phyloP scores from a whole-genome alignment of 2,888 invertebrate species.

The Crematogaster levior region DNA sequence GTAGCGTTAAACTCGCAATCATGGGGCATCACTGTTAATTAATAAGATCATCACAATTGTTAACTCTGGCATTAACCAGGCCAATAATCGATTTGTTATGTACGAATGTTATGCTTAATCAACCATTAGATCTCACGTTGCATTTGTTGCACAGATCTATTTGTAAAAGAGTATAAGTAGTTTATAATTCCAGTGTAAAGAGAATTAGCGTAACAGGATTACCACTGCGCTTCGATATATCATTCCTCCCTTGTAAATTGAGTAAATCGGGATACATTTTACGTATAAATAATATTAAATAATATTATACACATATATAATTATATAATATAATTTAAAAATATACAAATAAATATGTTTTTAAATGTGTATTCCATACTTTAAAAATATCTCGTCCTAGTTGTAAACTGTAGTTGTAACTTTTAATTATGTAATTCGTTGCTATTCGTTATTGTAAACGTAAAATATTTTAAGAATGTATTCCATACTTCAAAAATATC shows the following conservation, averaged over 20 bases:
- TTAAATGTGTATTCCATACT: background rate
- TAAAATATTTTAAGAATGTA: background rate
- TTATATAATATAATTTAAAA: no score
- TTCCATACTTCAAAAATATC: no score
- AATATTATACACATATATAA: no score
- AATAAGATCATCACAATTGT: slow-evolving; percentile 52
- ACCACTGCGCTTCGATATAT: background rate
- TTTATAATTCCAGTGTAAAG: slow-evolving; percentile 5
- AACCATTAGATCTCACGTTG: slow-evolving; percentile 4
- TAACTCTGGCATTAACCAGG: slow-evolving; percentile 28
- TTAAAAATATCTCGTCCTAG: background rate
- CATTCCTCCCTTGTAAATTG: background rate
- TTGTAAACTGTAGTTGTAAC: no score
- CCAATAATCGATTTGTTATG: slow-evolving; percentile 34
- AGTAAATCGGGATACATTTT: background rate
- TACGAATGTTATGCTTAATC: slow-evolving; percentile 31
- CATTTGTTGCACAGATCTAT: slow-evolving; percentile 16
- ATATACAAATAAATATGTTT: background rate
- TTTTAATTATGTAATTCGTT: background rate
- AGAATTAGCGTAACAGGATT: slow-evolving; percentile 25
- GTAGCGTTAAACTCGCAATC: slow-evolving; percentile 37
- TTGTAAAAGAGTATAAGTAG: slow-evolving; percentile 41
- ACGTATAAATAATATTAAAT: background rate
- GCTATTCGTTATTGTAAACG: background rate
- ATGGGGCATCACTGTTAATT: slow-evolving; percentile 26